Evolutionary conservation across 2,888 invertebrate genomes (phyloP).

Genomic region (Tiliacea aurago): DNA sequence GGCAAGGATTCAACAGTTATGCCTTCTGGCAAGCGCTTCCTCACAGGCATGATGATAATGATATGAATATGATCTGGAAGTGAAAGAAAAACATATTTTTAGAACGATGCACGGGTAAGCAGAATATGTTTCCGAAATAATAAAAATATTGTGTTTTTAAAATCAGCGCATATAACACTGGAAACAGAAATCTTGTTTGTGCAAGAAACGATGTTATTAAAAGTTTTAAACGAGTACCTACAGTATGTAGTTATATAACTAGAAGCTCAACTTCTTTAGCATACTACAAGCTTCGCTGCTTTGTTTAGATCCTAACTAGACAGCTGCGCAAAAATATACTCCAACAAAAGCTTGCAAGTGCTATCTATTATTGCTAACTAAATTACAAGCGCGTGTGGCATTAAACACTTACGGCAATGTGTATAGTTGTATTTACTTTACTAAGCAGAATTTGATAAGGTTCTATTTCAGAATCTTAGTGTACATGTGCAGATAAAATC

Average conservation of each 20-base stretch:
- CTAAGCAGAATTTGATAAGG: slow-evolving; percentile 4
- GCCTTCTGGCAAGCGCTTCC: slow-evolving; percentile 26
- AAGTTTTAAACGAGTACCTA: slow-evolving; percentile 28
- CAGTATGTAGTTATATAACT: slow-evolving; percentile 17
- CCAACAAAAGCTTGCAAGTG: slow-evolving; percentile 31
- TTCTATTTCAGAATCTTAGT: not conserved
- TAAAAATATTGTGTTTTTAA: slow-evolving; percentile 8
- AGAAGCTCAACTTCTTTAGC: slow-evolving; percentile 40
- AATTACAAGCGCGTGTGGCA: slow-evolving; percentile 23
- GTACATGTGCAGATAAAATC: slow-evolving; percentile 4
- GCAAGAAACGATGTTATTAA: slow-evolving; percentile 34
- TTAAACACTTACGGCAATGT: slow-evolving; percentile 33
- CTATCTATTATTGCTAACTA: slow-evolving; percentile 13
- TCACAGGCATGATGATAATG: slow-evolving; percentile 50
- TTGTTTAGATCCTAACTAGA: slow-evolving; percentile 33
- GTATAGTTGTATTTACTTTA: not conserved
- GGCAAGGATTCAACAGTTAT: slow-evolving; percentile 30
- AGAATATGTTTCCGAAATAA: slow-evolving; percentile 17
- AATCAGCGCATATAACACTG: slow-evolving; percentile 9
- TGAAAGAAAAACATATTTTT: slow-evolving; percentile 59
- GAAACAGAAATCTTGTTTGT: slow-evolving; percentile 15
- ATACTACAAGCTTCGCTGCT: slow-evolving; percentile 39
- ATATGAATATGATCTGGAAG: slow-evolving; percentile 61
- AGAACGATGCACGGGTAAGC: slow-evolving; percentile 25
- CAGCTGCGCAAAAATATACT: slow-evolving; percentile 39